phyloP scores from a whole-genome alignment of 64 coral and sea anemone genomes.

The Pocillopora verrucosa region DNA sequence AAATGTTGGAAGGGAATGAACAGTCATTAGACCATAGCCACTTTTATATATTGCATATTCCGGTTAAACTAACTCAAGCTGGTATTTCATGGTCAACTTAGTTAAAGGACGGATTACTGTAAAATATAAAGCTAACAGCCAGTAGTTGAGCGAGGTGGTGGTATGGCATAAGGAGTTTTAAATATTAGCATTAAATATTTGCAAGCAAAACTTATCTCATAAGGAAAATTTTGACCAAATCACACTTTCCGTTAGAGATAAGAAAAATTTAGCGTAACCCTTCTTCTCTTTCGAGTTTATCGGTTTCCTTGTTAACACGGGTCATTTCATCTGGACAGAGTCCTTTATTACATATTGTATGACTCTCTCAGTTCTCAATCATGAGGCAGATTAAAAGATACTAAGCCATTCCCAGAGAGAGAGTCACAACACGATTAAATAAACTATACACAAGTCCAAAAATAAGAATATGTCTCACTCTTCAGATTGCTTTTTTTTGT shows the following conservation, averaged over 20 bases:
- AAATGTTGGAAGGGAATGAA: background rate
- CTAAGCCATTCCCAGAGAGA: too few relatives aligned
- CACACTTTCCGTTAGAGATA: background rate
- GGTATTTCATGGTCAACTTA: background rate
- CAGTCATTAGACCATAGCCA: background rate
- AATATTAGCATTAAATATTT: background rate
- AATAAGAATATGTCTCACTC: too few relatives aligned
- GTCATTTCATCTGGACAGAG: constrained; percentile 1
- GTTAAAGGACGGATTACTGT: background rate
- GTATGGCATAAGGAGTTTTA: constrained; percentile 67
- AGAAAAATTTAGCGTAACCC: background rate
- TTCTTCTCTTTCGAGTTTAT: background rate
- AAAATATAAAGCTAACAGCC: background rate
- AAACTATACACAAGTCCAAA: too few relatives aligned
- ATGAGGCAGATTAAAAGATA: background rate
- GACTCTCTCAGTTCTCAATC: background rate
- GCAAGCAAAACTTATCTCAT: background rate
- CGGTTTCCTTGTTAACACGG: background rate
- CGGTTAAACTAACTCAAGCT: background rate
- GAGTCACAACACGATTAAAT: too few relatives aligned
- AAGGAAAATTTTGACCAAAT: background rate
- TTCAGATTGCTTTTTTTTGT: background rate
- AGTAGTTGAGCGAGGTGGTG: constrained; percentile 18
- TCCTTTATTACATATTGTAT: background rate
- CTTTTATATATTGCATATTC: background rate